Percentiles rank a stretch among this genome's conserved stretches.
These are phyloP conservation scores for Oreochromis mossambicus DNA, from an alignment of 2,797 vertebrate species.

Conservation along the genomic window DNA sequence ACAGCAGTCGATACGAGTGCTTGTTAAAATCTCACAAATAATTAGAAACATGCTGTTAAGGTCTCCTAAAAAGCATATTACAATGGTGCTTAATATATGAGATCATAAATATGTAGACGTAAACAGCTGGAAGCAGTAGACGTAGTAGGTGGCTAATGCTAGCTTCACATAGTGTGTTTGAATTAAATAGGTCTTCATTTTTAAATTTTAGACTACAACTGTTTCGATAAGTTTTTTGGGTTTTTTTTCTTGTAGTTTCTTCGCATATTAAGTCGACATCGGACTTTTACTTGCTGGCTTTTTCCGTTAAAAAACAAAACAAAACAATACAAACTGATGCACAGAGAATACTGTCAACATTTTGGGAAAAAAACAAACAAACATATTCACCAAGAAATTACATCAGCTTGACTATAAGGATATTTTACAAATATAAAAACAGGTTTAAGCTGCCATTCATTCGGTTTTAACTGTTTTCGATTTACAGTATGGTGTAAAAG, in stretches of 20 bases:
- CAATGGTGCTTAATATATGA: accelerated
- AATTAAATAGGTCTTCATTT: neutral
- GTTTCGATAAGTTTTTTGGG: neutral
- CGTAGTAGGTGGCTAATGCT: neutral
- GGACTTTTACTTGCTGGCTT: neutral
- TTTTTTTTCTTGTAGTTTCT: neutral
- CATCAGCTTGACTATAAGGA: neutral
- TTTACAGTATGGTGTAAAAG: neutral
- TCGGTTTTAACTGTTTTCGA: neutral
- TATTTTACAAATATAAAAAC: neutral
- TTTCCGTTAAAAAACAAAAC: neutral
- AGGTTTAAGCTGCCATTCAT: neutral
- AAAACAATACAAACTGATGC: neutral
- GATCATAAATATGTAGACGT: neutral
- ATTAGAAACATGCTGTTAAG: neutral
- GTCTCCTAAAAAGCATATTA: neutral
- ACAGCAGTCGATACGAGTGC: neutral
- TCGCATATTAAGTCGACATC: neutral
- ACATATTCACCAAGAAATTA: neutral
- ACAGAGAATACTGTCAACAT: neutral
- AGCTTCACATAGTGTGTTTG: neutral
- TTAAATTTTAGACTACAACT: neutral
- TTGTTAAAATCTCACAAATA: neutral
- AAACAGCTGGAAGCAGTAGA: neutral
- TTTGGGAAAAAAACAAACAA: accelerated